Evolutionary conservation across 1,140 invertebrate species (phyloP), one percentile per base, ranked within the genome.

Genomic region (Nomia melanderi): DNA sequence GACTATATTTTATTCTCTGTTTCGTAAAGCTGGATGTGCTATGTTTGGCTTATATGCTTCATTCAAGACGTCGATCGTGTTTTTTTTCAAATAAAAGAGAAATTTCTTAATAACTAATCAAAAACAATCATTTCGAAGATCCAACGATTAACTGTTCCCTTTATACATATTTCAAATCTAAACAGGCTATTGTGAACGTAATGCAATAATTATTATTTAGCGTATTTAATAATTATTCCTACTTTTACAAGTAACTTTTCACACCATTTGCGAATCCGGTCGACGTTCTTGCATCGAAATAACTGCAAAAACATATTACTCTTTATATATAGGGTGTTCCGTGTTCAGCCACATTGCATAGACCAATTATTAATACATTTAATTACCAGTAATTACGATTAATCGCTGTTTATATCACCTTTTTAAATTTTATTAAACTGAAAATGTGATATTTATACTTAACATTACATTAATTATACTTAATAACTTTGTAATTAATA

Each of bases 1-100:
- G 69, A 81, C 71, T 85, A 84, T 85, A 78, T 82, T 78, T 85
- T 84, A 73, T 84, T 85, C 73, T 70, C 67, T 86, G 84, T 87
- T 67, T 84, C 85, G 80, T 77, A 67, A 72, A 87, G 87, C 87
- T 88, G 75, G 77, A 86, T 88, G 87, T 88, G 87, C 87, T 88
- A 88, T 88, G 87, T 88, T 88, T 88, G 87, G 87, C 87, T 88
- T 88, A 81, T 79, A 85, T 71, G 87, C 87, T 88, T 88, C 72
- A 81, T 44, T 72, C 36, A 74, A 85, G 80, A 87, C 87, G 84
- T 84, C 85, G 77, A 86, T 86, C 80, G 76, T 85, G 54, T 54
- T 73, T 77, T 54, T 70, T 74, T 71, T 74, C 29, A 23, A 7
- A 3, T 41, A 9, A n/a, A 50, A 17, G 63, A 59, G 0, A 56